Evolutionary conservation across 2,888 invertebrate genomes (phyloP), one percentile per base, ranked within the genome.

Genomic region (Aporophyla nigra): DNA sequence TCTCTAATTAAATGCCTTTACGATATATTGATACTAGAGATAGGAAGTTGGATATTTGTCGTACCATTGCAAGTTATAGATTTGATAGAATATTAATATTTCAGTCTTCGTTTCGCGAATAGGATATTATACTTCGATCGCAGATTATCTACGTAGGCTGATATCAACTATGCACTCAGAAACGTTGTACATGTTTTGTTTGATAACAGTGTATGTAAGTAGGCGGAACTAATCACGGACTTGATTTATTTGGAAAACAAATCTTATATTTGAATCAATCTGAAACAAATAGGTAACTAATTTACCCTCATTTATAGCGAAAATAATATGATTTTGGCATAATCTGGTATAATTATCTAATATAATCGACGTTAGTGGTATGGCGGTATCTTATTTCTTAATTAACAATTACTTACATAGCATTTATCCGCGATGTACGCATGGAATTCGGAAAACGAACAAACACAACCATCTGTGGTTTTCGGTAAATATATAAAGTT

Each of bases 1-100:
- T 84, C 82, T 86, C 82, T 90, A 88, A 91, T 89, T 89, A 90
- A 88, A 90, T 87, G 83, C 78, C 68, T 83, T 78, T 83, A 72
- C 73, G 71, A 83, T 84, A 75, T 80, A 83, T 74, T 75, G 74
- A 71, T 61, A 54, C 10, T 72, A 33, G 56, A 9, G 19, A 9
- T 56, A n/a, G 27, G 21, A 14, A 16, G 49, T 33, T 80, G 7
- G 12, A 58, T 71, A 70, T 78, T 71, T 16, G n/a, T 49, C 14
- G 40, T 19, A 40, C n/a, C 14, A 1, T 43, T 19, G n/a, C 19
- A n/a, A 19, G 40, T 19, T 10, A 40, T 21, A 24, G 5, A 43
- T 58, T 43, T 58, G 2, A 63, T 49, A 24, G 2, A 2, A 40
- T 49, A 16, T 9, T 21, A 9, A 5, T 40, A 61, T 54, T 53